These are phyloP conservation scores for Limenitis camilla DNA, from an alignment of 2,888 invertebrate species.

Conservation along the genomic window DNA sequence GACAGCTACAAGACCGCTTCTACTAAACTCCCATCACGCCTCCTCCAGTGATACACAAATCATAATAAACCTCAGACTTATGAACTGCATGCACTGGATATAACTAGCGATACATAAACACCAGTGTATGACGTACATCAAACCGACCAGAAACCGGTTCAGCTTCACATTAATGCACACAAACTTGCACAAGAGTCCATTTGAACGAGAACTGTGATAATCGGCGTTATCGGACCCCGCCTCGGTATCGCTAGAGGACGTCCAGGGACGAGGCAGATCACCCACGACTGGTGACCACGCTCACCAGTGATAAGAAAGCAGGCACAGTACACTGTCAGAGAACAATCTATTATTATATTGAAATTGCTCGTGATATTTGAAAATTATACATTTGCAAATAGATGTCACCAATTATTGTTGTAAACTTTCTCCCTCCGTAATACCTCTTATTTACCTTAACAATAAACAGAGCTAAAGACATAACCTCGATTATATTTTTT, in stretches of 20 bases:
- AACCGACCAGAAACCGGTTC: constrained; percentile 62
- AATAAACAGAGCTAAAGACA: too few relatives aligned
- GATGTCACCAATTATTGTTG: not conserved
- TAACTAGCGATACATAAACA: constrained; percentile 57
- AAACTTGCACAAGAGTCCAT: constrained; percentile 51
- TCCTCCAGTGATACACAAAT: constrained; percentile 61
- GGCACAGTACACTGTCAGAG: constrained; percentile 39
- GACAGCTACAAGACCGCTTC: constrained; percentile 44
- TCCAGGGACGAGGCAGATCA: constrained; percentile 43
- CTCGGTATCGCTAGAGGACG: constrained; percentile 34
- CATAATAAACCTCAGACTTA: constrained; percentile 63
- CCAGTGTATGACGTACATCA: constrained; percentile 62
- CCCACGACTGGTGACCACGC: constrained; percentile 45
- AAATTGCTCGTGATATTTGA: constrained; percentile 25
- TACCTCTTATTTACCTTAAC: too few relatives aligned
- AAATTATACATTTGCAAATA: constrained; percentile 11
- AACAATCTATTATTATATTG: constrained; percentile 28
- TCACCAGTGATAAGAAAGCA: constrained; percentile 64
- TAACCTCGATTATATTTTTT: too few relatives aligned
- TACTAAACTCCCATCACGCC: constrained; percentile 56
- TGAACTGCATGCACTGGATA: constrained; percentile 43
- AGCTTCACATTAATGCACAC: constrained; percentile 62
- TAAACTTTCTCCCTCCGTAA: not conserved
- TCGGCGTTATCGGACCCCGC: constrained; percentile 49
- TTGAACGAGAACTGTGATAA: constrained; percentile 62